phyloP scores from a whole-genome alignment of 2,113 vertebrate genomes.

The Mustela lutreola region DNA sequence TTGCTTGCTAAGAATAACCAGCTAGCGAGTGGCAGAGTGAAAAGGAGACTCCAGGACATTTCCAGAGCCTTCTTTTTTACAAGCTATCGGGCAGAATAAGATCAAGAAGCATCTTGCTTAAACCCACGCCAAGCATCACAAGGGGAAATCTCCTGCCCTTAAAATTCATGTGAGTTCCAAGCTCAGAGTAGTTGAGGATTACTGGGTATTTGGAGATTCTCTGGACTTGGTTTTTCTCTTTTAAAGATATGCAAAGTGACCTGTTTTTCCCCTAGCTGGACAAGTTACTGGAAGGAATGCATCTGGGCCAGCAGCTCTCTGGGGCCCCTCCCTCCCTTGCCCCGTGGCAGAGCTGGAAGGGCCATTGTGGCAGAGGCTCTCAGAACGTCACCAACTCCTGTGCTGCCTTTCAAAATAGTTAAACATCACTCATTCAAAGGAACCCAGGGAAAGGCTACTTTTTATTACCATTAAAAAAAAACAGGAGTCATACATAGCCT shows the following conservation, averaged over 20 bases:
- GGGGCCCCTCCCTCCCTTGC: background rate
- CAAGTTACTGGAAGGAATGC: constrained; percentile 20
- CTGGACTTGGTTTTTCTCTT: constrained; percentile 32
- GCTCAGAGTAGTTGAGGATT: background rate
- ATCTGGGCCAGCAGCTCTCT: background rate
- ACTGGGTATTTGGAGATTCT: background rate
- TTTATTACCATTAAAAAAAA: constrained; percentile 23
- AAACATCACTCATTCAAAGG: background rate
- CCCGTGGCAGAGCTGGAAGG: background rate
- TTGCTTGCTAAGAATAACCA: background rate
- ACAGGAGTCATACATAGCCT: background rate
- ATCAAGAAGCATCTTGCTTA: background rate
- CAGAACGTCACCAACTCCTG: background rate
- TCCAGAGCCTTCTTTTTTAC: background rate
- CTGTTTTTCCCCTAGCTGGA: background rate
- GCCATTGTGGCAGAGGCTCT: background rate
- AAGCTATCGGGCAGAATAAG: background rate
- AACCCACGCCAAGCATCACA: background rate
- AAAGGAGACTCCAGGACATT: background rate
- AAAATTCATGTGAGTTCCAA: background rate
- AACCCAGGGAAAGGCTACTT: background rate
- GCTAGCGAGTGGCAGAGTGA: background rate
- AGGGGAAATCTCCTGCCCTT: background rate
- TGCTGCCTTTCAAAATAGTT: background rate
- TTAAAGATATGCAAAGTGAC: constrained; percentile 2